A percentile compares a stretch with the other conserved stretches of the same genome.
Conservation (phyloP, 2,113 vertebrate species). For the Lepus europaeus region DNA sequence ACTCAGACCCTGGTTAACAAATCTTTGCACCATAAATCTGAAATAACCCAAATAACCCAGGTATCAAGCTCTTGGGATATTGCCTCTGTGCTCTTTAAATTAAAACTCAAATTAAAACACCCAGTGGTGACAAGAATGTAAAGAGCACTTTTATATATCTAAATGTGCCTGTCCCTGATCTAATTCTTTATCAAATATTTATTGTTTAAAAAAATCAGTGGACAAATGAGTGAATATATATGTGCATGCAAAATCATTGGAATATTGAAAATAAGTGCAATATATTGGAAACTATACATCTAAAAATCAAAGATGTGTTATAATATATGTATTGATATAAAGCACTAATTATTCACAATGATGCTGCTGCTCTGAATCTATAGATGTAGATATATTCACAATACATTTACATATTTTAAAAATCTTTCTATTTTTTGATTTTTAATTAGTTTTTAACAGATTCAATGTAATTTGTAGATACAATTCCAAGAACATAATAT, state of each 20-base stretch:
- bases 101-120: slow-evolving; percentile 65
- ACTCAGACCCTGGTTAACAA: slow-evolving; percentile 51
- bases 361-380: background rate
- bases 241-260: background rate
- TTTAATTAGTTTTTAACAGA: too few species aligned
- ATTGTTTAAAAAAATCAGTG: background rate
- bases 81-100: slow-evolving; percentile 47
- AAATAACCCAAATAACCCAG: background rate
- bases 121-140: background rate
- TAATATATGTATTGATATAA: background rate
- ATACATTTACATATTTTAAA: too few species aligned
- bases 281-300: background rate
- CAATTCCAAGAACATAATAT: too few species aligned
- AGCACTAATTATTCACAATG: background rate
- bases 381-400: background rate
- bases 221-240: background rate
- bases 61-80: background rate
- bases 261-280: background rate
- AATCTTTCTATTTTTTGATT: too few species aligned
- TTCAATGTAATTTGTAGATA: too few species aligned
- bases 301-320: background rate
- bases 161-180: background rate
- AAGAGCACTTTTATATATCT: background rate
- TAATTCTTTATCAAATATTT: slow-evolving; percentile 26
- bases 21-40: slow-evolving; percentile 48